Evolutionary conservation across 2,797 vertebrate species (phyloP), one percentile per base, ranked within the genome.

Genomic region (Mormyrops boulengeri): DNA sequence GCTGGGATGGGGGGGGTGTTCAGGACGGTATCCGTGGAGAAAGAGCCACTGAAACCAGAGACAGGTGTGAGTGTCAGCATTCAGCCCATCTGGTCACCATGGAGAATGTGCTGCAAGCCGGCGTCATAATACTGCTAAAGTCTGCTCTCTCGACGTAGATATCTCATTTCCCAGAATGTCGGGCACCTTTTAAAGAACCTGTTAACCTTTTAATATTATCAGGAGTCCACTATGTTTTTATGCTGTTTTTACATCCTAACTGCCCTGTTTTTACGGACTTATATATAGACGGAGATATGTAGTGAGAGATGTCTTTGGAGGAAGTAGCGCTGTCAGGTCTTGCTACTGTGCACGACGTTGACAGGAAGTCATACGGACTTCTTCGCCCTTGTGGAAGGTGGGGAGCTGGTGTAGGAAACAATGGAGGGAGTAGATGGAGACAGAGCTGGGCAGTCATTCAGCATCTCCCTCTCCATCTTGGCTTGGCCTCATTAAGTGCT

Each of bases 11-110:
- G 19, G 84, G 84, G 84, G 17, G 47, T 52, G n/a, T 52, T 30
- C 49, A 52, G 82, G 82, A 26, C 1, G 22, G 82, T 30, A 85
- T 50, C 84, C 9, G 84, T 85, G 84, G 84, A 52, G 84, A 85
- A 85, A 30, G 26, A 30, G 84, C 41, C 69, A 66, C 49, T 47
- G 88, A 89, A 88, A 90, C 49, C 60, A 17, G 87, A 80, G 55
- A 44, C 38, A 14, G 66, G 87, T 49, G 89, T 50, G 88, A 89
- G 44, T 38, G 86, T 87, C 52, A 57, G 86, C 30, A 55, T 41
- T 87, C 86, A 41, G 55, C 41, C 88, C 57, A 41, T 34, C 89
- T 66, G 38, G 77, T 91, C 89, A 44, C 73, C 88, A 84, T 89
- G 77, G 85, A 85, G 47, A 87, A 62, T 26, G 50, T 73, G 85